Evolutionary conservation across 2,888 invertebrate species (phyloP).

Genomic region (Ornithoptera alexandrae): DNA sequence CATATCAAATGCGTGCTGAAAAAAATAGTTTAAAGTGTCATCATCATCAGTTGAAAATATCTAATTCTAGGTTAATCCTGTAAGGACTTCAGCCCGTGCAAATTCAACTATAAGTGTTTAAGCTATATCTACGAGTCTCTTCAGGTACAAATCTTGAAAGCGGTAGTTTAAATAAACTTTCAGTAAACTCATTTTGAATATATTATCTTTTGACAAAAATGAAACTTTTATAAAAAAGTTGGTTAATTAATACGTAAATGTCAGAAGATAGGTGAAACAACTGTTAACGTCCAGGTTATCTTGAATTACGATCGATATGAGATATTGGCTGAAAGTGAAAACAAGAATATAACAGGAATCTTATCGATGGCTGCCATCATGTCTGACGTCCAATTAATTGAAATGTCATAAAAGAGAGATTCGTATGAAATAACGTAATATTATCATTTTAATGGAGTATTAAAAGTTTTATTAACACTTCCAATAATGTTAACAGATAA

Average conservation of each 20-base stretch:
- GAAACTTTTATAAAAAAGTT: background rate
- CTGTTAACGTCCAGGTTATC: slow-evolving; percentile 10
- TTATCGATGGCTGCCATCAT: slow-evolving; percentile 28
- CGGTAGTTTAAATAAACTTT: background rate
- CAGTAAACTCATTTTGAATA: background rate
- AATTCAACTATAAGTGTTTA: background rate
- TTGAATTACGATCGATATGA: slow-evolving; percentile 7
- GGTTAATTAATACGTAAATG: slow-evolving; percentile 9
- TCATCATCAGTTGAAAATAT: background rate
- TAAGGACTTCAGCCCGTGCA: background rate
- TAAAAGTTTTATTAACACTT: slow-evolving; percentile 1
- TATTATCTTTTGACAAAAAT: no score
- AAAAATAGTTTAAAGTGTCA: background rate
- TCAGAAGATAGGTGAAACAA: slow-evolving; percentile 6
- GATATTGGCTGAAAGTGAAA: slow-evolving; percentile 22
- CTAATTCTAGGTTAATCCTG: background rate
- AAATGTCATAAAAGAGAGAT: slow-evolving; percentile 17
- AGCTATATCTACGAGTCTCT: no score
- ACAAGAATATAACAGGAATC: slow-evolving; percentile 12
- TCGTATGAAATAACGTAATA: slow-evolving; percentile 13
- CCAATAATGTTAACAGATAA: background rate
- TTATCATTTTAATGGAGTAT: slow-evolving; percentile 3
- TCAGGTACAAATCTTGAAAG: no score
- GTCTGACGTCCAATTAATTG: slow-evolving; percentile 16
- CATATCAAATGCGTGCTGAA: no score